A percentile compares a stretch with the other conserved stretches of the same genome.
Conservation (phyloP, 2,113 vertebrate species). For the Calyptomena viridis region DNA sequence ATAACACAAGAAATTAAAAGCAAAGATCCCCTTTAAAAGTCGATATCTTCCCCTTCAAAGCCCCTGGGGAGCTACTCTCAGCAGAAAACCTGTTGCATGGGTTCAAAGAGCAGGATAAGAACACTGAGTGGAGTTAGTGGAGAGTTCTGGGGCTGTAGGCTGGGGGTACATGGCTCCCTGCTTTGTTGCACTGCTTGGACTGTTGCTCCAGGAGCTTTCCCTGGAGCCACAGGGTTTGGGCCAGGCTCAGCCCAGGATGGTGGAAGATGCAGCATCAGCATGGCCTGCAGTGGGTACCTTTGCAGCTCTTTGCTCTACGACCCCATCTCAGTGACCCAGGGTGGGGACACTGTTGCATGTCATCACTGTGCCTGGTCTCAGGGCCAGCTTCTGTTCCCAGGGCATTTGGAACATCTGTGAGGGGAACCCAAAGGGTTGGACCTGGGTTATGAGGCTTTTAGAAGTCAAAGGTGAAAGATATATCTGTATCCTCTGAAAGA, state of each 20-base stretch:
- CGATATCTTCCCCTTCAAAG: neutral
- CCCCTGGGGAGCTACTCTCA: neutral
- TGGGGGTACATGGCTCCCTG: accelerated
- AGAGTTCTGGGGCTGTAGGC: neutral
- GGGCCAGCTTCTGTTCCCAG: neutral
- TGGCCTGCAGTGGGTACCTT: accelerated
- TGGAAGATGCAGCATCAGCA: neutral
- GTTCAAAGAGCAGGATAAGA: neutral
- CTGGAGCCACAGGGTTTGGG: neutral
- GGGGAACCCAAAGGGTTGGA: neutral
- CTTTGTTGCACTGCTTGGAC: neutral
- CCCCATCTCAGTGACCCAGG: neutral
- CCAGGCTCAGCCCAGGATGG: neutral
- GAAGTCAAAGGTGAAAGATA: neutral
- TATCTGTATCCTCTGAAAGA: neutral
- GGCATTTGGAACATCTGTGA: accelerated
- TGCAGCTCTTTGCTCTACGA: neutral
- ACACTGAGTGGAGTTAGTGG: accelerated
- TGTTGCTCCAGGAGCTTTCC: neutral
- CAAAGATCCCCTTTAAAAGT: neutral
- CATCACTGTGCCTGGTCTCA: accelerated
- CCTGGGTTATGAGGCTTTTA: neutral
- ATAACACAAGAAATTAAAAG: neutral
- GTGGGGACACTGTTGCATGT: neutral
- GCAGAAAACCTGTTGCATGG: neutral